Evolutionary conservation across 2,113 vertebrate genomes (phyloP).

Genomic region (Neofelis nebulosa): DNA sequence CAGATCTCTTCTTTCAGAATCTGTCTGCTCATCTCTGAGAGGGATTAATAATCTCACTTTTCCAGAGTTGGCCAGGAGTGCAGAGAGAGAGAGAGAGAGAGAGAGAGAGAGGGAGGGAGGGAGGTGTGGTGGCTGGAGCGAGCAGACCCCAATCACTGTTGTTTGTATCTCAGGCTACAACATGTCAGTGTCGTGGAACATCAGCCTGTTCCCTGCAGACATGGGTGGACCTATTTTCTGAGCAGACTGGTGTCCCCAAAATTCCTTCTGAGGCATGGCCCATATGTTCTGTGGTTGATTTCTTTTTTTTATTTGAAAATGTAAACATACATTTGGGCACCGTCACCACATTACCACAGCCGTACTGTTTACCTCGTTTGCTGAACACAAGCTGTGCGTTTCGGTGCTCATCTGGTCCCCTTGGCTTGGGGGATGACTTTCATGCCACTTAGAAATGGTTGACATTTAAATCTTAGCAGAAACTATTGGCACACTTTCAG

Average conservation of each 20-base stretch:
- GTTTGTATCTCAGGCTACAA: neutral
- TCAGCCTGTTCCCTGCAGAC: neutral
- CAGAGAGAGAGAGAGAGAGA: neutral
- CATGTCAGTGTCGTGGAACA: fast-evolving
- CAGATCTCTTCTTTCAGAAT: neutral
- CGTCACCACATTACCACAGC: neutral
- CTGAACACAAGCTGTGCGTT: conserved; percentile 62
- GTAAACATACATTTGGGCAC: conserved; percentile 47
- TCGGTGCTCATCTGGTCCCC: conserved; percentile 57
- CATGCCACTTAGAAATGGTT: conserved; percentile 26
- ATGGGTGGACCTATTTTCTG: neutral
- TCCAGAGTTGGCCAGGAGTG: neutral
- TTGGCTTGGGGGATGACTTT: conserved; percentile 53
- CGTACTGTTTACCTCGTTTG: conserved; percentile 42
- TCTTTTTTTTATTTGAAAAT: conserved; percentile 13
- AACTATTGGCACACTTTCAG: conserved; percentile 45
- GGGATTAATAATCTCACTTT: neutral
- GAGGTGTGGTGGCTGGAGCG: fast-evolving
- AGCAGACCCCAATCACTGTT: neutral
- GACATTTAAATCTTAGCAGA: conserved; percentile 72
- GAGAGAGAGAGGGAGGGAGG: neutral
- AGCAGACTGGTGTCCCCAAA: neutral
- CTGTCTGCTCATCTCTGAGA: neutral
- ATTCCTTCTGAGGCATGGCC: conserved; percentile 29
- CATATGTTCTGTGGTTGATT: conserved; percentile 16